These are phyloP conservation scores for Papilio protenor DNA, from an alignment of 2,888 invertebrate genomes.

Conservation along the genomic window DNA sequence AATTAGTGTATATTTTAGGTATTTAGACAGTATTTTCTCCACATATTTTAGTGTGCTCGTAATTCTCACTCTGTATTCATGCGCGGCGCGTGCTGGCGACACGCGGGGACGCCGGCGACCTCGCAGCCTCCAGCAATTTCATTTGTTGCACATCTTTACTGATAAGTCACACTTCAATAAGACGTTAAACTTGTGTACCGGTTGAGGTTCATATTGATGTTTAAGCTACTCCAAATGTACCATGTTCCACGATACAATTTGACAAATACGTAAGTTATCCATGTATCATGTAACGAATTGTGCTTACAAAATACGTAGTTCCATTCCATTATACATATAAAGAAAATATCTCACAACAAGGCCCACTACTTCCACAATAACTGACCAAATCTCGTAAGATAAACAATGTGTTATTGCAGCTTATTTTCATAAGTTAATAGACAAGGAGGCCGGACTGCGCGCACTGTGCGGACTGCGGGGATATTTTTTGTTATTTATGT, in stretches of 20 bases:
- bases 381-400: constrained; percentile 74
- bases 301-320: background rate
- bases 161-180: constrained; percentile 35
- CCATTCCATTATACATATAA: background rate
- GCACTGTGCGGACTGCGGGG: constrained; percentile 50
- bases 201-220: background rate
- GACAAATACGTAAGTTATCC: background rate
- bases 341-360: constrained; percentile 12
- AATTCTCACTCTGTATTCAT: constrained; percentile 42
- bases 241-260: background rate
- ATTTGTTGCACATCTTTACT: constrained; percentile 33
- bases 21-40: background rate
- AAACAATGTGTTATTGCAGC: constrained; percentile 83
- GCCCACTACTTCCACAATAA: constrained; percentile 46
- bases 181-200: background rate
- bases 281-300: background rate
- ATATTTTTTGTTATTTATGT: constrained; percentile 62
- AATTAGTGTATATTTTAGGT: background rate
- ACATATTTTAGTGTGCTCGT: background rate
- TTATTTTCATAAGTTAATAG: constrained; percentile 84
- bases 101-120: constrained; percentile 2
- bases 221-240: background rate
- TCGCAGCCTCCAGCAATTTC: constrained; percentile 27
- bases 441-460: constrained; percentile 51
- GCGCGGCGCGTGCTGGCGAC: constrained; percentile 20